Evolutionary conservation across 2,797 vertebrate species (phyloP).

Genomic region (Brachyrhaphis roseni): DNA sequence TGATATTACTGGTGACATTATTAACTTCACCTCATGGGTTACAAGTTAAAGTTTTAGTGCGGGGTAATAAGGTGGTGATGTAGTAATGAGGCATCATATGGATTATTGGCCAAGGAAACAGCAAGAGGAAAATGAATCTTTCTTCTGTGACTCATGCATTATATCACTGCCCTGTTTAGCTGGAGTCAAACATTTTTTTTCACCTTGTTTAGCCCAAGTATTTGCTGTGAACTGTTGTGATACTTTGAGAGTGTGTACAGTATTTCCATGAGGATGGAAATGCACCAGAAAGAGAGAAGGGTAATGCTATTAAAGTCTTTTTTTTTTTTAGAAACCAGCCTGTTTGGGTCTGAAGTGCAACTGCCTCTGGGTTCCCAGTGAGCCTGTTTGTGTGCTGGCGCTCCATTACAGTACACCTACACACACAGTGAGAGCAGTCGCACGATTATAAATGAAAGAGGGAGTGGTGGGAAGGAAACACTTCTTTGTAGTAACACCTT

Average conservation of each 20-base stretch:
- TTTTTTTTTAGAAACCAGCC: constrained; percentile 29
- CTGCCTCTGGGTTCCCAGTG: constrained; percentile 50
- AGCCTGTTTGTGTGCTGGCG: constrained; percentile 49
- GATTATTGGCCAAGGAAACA: not conserved
- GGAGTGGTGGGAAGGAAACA: constrained; percentile 53
- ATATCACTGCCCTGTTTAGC: not conserved
- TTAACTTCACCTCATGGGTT: not conserved
- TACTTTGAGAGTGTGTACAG: not conserved
- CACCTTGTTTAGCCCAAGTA: constrained; percentile 17
- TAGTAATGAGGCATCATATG: not conserved
- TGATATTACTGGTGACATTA: not conserved
- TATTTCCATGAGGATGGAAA: not conserved
- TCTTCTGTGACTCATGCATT: constrained; percentile 1
- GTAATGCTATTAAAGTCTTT: constrained; percentile 37
- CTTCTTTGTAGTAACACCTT: constrained; percentile 27
- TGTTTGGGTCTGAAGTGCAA: constrained; percentile 45
- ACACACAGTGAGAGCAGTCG: constrained; percentile 58
- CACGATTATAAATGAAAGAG: constrained; percentile 70
- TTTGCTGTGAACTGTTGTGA: constrained; percentile 25
- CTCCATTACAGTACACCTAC: constrained; percentile 70
- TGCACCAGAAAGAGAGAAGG: constrained; percentile 24
- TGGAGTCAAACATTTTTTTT: not conserved
- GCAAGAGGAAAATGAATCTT: not conserved
- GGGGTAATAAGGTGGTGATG: not conserved
- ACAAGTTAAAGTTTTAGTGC: not conserved